Percentiles rank a stretch among this genome's conserved stretches.
These are phyloP conservation scores for Polydesmus complanatus DNA, from an alignment of 2,888 invertebrate species.

Conservation along the genomic window DNA sequence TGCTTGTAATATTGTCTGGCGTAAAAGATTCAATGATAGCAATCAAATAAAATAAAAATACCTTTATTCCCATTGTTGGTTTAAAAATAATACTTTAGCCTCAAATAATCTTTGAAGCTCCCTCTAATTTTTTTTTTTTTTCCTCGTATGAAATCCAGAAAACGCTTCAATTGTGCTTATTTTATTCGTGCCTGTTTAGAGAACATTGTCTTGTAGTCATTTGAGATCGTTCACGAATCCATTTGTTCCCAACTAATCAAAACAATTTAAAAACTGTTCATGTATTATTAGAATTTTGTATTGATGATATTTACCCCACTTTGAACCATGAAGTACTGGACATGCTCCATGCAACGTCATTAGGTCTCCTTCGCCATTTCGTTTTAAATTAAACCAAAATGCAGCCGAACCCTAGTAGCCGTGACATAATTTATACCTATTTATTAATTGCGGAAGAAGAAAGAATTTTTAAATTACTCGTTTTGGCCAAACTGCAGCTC, in stretches of 20 bases:
- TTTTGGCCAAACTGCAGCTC: slow-evolving; percentile 24
- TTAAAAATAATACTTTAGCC: too few relatives aligned
- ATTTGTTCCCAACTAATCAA: slow-evolving; percentile 34
- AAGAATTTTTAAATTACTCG: slow-evolving; percentile 16
- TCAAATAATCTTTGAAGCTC: too few relatives aligned
- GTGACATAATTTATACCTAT: too few relatives aligned
- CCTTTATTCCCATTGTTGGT: too few relatives aligned
- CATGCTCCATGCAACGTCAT: slow-evolving; percentile 38
- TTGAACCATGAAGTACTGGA: slow-evolving; percentile 35
- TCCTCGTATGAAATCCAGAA: too few relatives aligned
- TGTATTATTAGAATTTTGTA: background rate
- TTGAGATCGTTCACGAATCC: slow-evolving; percentile 39
- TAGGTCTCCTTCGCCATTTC: slow-evolving; percentile 32
- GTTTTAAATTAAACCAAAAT: slow-evolving; percentile 36
- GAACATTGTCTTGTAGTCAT: slow-evolving; percentile 28
- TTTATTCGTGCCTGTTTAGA: slow-evolving; percentile 19
- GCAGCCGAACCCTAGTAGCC: slow-evolving; percentile 34
- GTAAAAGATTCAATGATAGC: too few relatives aligned
- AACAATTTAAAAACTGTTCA: background rate
- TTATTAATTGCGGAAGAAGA: too few relatives aligned
- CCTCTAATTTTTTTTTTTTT: too few relatives aligned
- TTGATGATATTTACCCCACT: slow-evolving; percentile 33
- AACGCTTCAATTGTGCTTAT: too few relatives aligned
- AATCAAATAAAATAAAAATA: too few relatives aligned
- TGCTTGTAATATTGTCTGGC: too few relatives aligned